Evolutionary conservation across 2,797 vertebrate species (phyloP), one percentile per base, ranked within the genome.

Genomic region (Hyperoplus lanceolatus): DNA sequence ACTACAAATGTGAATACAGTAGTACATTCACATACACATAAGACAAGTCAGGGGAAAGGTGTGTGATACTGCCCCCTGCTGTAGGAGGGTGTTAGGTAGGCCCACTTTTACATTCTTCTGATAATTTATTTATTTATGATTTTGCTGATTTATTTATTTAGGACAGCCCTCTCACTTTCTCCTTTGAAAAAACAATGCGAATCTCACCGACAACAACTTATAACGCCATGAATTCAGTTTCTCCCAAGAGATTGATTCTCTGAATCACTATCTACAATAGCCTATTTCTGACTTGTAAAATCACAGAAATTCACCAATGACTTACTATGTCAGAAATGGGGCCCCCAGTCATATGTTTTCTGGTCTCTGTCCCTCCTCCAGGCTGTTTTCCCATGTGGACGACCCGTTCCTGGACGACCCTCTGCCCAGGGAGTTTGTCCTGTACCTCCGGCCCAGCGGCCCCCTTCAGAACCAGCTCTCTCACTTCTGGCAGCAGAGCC

Each of bases 401-500:
- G 98, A 99, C 92, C 98, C 98, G 0, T 99, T 98, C 91, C 93
- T 99, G 39, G 97, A 99, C 0, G 98, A 99, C 87, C 94, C 95
- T 0, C 91, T 99, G 82, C 98, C 98, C 75, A 94, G 98, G 18
- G 98, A 99, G 87, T 99, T 97, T 0, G 98, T 99, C 38, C 95
- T 99, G 64, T 99, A 99, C 93, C 94, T 99, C 90, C 96, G 97
- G 8, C 98, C 98, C 84, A 98, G 96, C 0, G 98, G 98, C 0
- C 98, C 97, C 0, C 93, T 99, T 39, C 96, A 97, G 0, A 97
- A 98, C 93, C 98, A 99, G 93, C 97, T 99, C 1, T 96, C 97
- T 0, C 97, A 99, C 76, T 99, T 97, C 92, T 99, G 98, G 98
- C 97, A 98, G 73, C 97, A 98, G 91, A 98, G 97, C 0, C 97